Base-by-base conservation (phyloP, 2,888 invertebrate species). In the Melitaea athalia region DNA sequence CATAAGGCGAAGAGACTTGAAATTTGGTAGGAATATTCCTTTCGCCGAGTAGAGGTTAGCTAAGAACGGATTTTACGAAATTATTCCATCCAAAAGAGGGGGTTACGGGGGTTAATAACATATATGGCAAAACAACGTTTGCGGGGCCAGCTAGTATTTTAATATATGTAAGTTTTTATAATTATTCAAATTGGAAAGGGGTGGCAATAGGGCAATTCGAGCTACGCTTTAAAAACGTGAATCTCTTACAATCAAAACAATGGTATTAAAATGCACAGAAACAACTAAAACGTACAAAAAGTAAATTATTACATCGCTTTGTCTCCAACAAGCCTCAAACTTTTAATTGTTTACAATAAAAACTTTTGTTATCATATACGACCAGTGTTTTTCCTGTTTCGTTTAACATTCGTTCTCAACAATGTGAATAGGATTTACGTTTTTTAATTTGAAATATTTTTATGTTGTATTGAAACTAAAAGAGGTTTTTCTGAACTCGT, bases 341-440 rank as follows among this genome's bases (percentile, higher is more conserved):
- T 81, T 82, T 83, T 85, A 83, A 85, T 84, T 80, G 82, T 79
- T 77, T 68, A 79, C 79, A 79, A 83, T 85, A 83, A 83, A 85
- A 85, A 84, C 81, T 85, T 84, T 79, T 74, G 75, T 74, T 74
- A 75, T 75, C 77, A 76, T 73, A 75, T 73, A 70, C 72, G 69
- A 72, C 65, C 63, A 70, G 60, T 52, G 55, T 63, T 76, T 72
- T 73, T 74, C 74, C 72, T 62, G 74, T 72, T 69, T 63, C 69
- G 72, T 43, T 64, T 45, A 65, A 42, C 67, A 67, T 72, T 71
- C 64, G 66, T 72, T 72, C 70, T 69, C 50, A 68, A 71, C 68
- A 73, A 73, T 70, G 74, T 70, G 67, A 73, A 67, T 66, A 64
- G 66, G 67, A 72, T 71, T 73, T 69, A 69, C 69, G 67, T 65